These are phyloP conservation scores for Colistium nudipinnis DNA, from an alignment of 2,113 vertebrate species.

Conservation along the genomic window DNA sequence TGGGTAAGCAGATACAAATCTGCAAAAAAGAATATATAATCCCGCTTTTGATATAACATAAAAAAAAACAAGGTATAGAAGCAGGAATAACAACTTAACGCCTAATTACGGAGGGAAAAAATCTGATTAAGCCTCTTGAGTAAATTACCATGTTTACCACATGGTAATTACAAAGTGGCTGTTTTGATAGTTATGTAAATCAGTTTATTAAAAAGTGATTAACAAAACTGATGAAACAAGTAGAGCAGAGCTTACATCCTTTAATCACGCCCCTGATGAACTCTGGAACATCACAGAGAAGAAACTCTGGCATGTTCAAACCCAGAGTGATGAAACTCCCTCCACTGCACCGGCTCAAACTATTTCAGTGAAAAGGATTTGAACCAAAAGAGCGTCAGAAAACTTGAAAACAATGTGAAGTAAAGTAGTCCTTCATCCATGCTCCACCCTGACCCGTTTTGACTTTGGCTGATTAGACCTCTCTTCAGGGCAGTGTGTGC, in stretches of 20 bases:
- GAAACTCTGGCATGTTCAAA: neutral
- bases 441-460: neutral
- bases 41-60: neutral
- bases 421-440: neutral
- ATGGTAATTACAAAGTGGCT: conserved; percentile 60
- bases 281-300: conserved; percentile 23
- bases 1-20: conserved; percentile 2
- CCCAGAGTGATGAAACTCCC: conserved; percentile 6
- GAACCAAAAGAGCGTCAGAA: neutral
- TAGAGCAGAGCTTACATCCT: conserved; percentile 35
- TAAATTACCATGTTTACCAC: conserved; percentile 63
- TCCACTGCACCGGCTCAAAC: neutral
- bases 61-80: conserved; percentile 14
- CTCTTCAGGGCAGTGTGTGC: neutral
- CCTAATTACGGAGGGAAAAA: conserved; percentile 25
- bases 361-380: neutral
- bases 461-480: neutral
- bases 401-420: neutral
- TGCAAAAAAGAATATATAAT: neutral
- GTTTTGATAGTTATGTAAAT: conserved; percentile 72
- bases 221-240: conserved; percentile 63
- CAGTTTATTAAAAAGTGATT: conserved; percentile 67
- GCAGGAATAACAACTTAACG: conserved; percentile 31
- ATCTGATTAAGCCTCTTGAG: conserved; percentile 49
- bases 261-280: conserved; percentile 54